Conservation (phyloP, 1,140 invertebrate genomes). For the Cyclina sinensis region DNA sequence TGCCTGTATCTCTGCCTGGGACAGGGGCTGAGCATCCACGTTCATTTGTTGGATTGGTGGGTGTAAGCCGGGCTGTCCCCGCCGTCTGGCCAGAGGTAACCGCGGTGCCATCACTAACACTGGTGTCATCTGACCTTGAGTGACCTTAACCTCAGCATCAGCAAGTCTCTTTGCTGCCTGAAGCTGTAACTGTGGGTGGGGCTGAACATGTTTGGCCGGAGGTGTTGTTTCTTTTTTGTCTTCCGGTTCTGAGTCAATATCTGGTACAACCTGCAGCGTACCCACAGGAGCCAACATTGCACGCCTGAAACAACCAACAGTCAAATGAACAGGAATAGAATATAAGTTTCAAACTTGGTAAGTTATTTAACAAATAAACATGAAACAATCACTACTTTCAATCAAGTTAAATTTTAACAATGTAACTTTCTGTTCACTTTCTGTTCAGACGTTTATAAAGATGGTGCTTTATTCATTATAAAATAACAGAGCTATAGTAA, state of each 20-base stretch:
- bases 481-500: no score
- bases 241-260: slow-evolving; percentile 75
- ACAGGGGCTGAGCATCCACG: slow-evolving; percentile 69
- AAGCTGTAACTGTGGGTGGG: neutral
- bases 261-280: slow-evolving; percentile 82
- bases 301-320: slow-evolving; percentile 72
- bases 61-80: slow-evolving; percentile 73
- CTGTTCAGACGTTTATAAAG: no score
- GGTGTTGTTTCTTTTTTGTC: slow-evolving; percentile 9
- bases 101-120: slow-evolving; percentile 69
- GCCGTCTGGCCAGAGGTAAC: slow-evolving; percentile 66
- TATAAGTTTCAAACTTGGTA: no score
- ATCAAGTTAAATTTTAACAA: no score
- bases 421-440: no score
- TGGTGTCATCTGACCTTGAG: slow-evolving; percentile 70
- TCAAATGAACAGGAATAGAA: no score
- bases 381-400: no score
- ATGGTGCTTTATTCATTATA: no score
- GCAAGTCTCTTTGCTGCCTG: neutral
- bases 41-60: slow-evolving; percentile 74
- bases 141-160: slow-evolving; percentile 15
- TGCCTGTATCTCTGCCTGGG: slow-evolving; percentile 74
- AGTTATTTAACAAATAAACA: no score
- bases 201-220: neutral
- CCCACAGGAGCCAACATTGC: slow-evolving; percentile 73